Conservation (phyloP, 2,888 invertebrate species). For the Apodemia hepburni region DNA sequence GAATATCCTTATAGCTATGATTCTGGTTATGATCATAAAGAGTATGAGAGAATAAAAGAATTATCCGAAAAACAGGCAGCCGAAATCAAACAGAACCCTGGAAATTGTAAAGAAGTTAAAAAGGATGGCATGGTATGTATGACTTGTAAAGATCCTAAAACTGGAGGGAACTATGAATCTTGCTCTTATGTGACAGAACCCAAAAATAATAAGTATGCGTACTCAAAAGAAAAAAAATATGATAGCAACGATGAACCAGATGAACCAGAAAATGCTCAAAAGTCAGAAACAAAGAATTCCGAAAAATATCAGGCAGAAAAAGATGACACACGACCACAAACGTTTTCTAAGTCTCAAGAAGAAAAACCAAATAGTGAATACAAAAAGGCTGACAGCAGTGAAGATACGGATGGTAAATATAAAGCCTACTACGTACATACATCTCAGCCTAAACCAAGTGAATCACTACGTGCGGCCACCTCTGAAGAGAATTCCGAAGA, state of each 20-base stretch:
- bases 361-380: conserved; percentile 49
- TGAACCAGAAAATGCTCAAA: conserved; percentile 63
- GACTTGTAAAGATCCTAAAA: conserved; percentile 86
- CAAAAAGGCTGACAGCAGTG: conserved; percentile 45
- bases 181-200: conserved; percentile 89
- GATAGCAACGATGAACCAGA: conserved; percentile 80
- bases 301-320: conserved; percentile 55
- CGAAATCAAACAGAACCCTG: conserved; percentile 81
- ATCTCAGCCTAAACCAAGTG: conserved; percentile 60
- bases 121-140: conserved; percentile 85
- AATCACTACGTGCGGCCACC: conserved; percentile 52
- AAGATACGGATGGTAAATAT: conserved; percentile 54
- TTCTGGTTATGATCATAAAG: conserved; percentile 74
- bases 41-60: conserved; percentile 79
- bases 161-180: conserved; percentile 88
- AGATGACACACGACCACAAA: conserved; percentile 45
- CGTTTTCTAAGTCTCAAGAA: conserved; percentile 42
- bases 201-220: conserved; percentile 85
- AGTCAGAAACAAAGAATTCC: conserved; percentile 52
- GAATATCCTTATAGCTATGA: conserved; percentile 73
- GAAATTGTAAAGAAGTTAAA: conserved; percentile 82
- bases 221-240: conserved; percentile 82
- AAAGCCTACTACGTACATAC: conserved; percentile 63
- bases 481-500: conserved; percentile 59
- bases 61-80: conserved; percentile 82